Base-by-base conservation (phyloP, 1,140 invertebrate genomes). In the Ostrea denselamellosa region DNA sequence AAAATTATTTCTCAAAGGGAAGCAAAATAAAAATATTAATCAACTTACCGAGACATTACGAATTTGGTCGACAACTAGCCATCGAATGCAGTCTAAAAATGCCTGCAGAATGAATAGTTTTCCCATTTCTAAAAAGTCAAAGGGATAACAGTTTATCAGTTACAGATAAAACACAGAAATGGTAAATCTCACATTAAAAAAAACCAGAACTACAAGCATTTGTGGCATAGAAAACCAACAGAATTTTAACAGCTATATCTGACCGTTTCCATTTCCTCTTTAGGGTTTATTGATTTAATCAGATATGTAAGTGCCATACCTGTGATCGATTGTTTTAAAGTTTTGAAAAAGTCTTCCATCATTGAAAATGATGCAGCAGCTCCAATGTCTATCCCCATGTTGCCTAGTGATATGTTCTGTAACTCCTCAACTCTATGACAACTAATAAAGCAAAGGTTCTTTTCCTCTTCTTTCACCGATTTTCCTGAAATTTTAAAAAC, bases 51-150 rank as follows among this genome's bases (percentile, higher is more conserved):
- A 44, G 3, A 54, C 44, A 34, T 83, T 83, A 12, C 82, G 82
- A 22, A 83, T 22, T 19, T 83, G 82, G 44, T 83, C 82, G 2
- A 22, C 14, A 17, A 44, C 82, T 8, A 83, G n/a, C 51, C 34
- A 83, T 52, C 44, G 82, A 34, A 83, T 83, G 53, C 82, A 83
- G n/a, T 52, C 82, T 44, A 83, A 34, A 44, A 83, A 83, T 8
- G 82, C 34, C 82, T 25, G 28, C 28, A 77, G 12, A 0, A 77
- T 14, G 5, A 19, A n/a, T 19, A 62, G n/a, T 62, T 8, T 62
- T 5, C n/a, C n/a, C n/a, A 14, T 62, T 0, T 62, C 56, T 62
- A 62, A 7, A 62, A 62, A 14, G n/a, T 62, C 0, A 7, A 19
- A 62, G n/a, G 17, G 2, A 62, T 62, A 14, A 2, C 17, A n/a